Conservation (phyloP, 1,140 invertebrate species). For the Papilio polytes region DNA sequence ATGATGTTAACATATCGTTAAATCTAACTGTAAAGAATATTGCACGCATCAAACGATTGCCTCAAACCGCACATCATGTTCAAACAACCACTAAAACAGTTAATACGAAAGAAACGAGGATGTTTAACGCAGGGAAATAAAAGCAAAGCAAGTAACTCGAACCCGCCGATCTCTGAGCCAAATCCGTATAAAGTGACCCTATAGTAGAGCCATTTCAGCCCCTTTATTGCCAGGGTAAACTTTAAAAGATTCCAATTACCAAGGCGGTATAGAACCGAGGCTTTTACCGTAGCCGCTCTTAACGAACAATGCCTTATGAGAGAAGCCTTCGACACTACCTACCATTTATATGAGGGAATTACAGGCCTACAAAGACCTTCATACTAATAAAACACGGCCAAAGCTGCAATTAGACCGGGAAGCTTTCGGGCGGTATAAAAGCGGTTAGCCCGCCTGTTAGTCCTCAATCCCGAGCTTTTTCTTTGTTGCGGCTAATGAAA, state of each 20-base stretch:
- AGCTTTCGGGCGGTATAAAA: conserved; percentile 39
- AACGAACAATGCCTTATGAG: conserved; percentile 65
- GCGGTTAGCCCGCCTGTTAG: conserved; percentile 31
- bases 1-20: conserved; percentile 3
- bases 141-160: conserved; percentile 34
- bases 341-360: conserved; percentile 73
- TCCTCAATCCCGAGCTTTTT: conserved; percentile 35
- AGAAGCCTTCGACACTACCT: conserved; percentile 58
- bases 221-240: conserved; percentile 73
- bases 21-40: conserved; percentile 10
- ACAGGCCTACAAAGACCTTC: conserved; percentile 50
- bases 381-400: conserved; percentile 62
- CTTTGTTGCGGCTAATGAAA: conserved; percentile 36
- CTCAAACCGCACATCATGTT: conserved; percentile 6
- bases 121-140: conserved; percentile 31
- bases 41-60: not conserved
- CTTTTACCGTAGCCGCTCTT: conserved; percentile 51
- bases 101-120: conserved; percentile 32
- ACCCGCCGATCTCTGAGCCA: conserved; percentile 11
- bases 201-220: conserved; percentile 52
- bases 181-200: conserved; percentile 34
- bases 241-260: conserved; percentile 80
- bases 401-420: conserved; percentile 51
- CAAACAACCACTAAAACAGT: conserved; percentile 35
- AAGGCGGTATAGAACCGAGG: conserved; percentile 42